Percentiles rank a stretch among this genome's conserved stretches.
Evolutionary conservation across 2,113 vertebrate species (phyloP).

Genomic region (Notothenia rossii): DNA sequence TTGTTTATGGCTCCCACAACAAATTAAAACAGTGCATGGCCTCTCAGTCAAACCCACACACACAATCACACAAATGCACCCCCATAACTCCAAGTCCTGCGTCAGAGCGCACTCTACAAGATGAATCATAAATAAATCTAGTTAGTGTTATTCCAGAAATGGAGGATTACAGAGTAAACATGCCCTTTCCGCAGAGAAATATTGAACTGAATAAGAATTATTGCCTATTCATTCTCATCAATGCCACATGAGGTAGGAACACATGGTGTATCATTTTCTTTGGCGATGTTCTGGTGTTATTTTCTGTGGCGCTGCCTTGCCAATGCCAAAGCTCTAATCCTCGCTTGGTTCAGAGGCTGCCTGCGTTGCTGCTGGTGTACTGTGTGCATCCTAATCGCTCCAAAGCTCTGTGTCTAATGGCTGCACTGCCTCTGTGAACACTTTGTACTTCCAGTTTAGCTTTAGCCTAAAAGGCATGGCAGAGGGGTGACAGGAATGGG

Average conservation of each 20-base stretch:
- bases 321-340: slow-evolving; percentile 72
- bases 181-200: slow-evolving; percentile 32
- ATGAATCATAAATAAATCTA: slow-evolving; percentile 65
- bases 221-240: slow-evolving; percentile 55
- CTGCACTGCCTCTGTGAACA: slow-evolving; percentile 68
- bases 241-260: slow-evolving; percentile 46
- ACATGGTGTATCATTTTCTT: slow-evolving; percentile 37
- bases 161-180: slow-evolving; percentile 50
- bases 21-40: slow-evolving; percentile 51
- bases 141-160: slow-evolving; percentile 59
- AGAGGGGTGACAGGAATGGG: slow-evolving; percentile 59
- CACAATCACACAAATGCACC: slow-evolving; percentile 58
- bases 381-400: slow-evolving; percentile 77
- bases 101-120: slow-evolving; percentile 51
- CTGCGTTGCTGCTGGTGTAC: slow-evolving; percentile 69
- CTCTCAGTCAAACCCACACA: slow-evolving; percentile 51
- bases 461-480: slow-evolving; percentile 51
- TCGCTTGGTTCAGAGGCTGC: slow-evolving; percentile 72
- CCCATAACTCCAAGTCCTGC: slow-evolving; percentile 43
- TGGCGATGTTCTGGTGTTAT: slow-evolving; percentile 36
- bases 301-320: slow-evolving; percentile 42
- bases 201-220: slow-evolving; percentile 41
- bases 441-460: slow-evolving; percentile 67
- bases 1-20: slow-evolving; percentile 61
- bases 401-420: slow-evolving; percentile 83